Percentiles rank a stretch among this genome's conserved stretches.
Conservation (phyloP, 2,888 invertebrate species). For the Tiliacea citrago region DNA sequence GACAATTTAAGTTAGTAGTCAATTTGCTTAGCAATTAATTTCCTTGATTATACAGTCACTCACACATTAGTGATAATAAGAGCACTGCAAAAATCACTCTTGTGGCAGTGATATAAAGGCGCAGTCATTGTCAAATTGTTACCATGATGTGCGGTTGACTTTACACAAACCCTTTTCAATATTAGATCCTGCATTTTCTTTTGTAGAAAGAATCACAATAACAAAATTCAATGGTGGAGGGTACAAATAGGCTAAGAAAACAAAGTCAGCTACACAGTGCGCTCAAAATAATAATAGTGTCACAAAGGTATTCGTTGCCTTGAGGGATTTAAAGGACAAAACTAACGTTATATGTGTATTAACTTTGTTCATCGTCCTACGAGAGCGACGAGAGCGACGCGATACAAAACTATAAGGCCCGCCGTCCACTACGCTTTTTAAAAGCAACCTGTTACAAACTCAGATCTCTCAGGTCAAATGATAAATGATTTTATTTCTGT, state of each 20-base stretch:
- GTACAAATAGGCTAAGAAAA: slow-evolving; percentile 27
- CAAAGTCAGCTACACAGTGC: slow-evolving; percentile 26
- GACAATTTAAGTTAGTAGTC: background rate
- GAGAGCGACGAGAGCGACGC: slow-evolving; percentile 4
- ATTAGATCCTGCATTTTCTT: slow-evolving; percentile 7
- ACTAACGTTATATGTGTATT: slow-evolving; percentile 33
- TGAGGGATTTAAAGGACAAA: slow-evolving; percentile 37
- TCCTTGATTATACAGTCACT: background rate
- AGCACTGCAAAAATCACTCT: background rate
- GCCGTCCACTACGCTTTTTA: background rate
- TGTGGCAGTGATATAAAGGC: background rate
- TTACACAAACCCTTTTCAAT: background rate
- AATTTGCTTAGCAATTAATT: background rate
- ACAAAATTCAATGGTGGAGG: background rate
- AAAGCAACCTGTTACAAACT: background rate
- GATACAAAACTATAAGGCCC: background rate
- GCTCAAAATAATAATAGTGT: slow-evolving; percentile 36
- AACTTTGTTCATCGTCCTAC: slow-evolving; percentile 8
- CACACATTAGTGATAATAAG: background rate
- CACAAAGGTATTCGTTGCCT: slow-evolving; percentile 44
- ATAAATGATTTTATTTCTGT: no score
- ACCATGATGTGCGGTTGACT: no score
- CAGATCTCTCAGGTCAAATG: background rate
- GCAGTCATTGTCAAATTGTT: background rate
- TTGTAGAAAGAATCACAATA: slow-evolving; percentile 25